Base-by-base conservation (phyloP, 2,797 vertebrate species). In the Sandelia bainsii region DNA sequence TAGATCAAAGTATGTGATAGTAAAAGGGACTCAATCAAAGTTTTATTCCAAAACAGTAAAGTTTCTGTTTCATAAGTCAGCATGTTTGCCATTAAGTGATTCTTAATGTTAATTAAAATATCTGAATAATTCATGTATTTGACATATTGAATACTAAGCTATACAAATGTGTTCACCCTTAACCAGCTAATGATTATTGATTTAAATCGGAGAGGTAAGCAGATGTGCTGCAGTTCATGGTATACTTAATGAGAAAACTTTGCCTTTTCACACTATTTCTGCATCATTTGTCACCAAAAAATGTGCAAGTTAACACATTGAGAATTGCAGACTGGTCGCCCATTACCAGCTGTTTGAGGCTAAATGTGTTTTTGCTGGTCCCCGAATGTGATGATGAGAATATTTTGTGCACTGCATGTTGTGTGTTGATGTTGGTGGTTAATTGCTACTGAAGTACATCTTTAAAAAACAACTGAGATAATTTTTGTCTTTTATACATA, bases 61-160 rank as follows among this genome's bases (percentile, higher is more conserved):
- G 78, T 81, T 80, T 44, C 66, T 46, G 34, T 69, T 77, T 66
- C 52, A 69, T 57, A 78, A 67, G 75, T 83, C 89, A 90, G 68
- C 79, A 52, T 57, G 62, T 82, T 74, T 64, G 82, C 73, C 70
- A 82, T 72, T 75, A 79, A 77, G 16, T 27, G 37, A 78, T 72
- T 60, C 54, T 80, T 77, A 72, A 89, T 90, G 80, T 79, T 87
- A 87, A 90, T 90, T 67, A 79, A 53, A 16, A 62, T 0, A 2
- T 59, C 69, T 91, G 81, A 91, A 92, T 91, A 84, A 92, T 91
- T 86, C 81, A 93, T 90, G 63, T 50, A 6, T 80, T 79, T 63
- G 69, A 85, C 59, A 62, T 69, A 61, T 69, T 53, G 69, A 77
- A 82, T 63, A 69, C 62, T 78, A 69, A 63, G 66, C 80, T 52